Percentiles rank a stretch among this genome's conserved stretches.
Evolutionary conservation across 2,113 vertebrate species (phyloP).

Genomic region (Coptodon bakossiorum): DNA sequence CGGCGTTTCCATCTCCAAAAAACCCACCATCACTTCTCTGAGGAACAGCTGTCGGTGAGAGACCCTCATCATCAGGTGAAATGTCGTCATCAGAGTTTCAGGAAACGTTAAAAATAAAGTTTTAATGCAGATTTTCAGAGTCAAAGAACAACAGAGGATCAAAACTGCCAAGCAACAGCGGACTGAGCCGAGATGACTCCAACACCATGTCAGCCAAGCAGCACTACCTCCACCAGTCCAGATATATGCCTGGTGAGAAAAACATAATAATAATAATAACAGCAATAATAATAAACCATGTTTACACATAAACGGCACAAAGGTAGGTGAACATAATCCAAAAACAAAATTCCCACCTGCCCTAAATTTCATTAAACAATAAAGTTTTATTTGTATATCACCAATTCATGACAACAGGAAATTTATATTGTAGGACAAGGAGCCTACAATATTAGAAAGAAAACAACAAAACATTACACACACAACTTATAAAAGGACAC

Average conservation of each 20-base stretch:
- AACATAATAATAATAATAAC: not conserved
- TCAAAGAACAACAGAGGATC: constrained; percentile 58
- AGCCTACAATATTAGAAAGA: not conserved
- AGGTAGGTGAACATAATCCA: not conserved
- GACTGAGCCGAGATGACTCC: constrained; percentile 57
- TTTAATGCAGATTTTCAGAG: constrained; percentile 19
- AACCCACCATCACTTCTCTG: constrained; percentile 68
- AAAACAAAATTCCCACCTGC: not conserved
- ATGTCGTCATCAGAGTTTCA: not conserved
- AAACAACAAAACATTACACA: not conserved
- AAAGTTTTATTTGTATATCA: not conserved
- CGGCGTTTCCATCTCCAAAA: constrained; percentile 81
- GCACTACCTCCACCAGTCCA: constrained; percentile 87
- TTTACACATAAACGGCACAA: not conserved
- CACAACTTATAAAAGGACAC: not conserved
- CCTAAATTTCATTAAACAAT: not conserved
- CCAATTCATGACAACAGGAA: not conserved
- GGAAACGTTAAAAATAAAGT: not conserved
- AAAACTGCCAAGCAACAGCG: constrained; percentile 51
- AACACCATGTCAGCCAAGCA: constrained; percentile 75
- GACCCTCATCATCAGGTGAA: not conserved
- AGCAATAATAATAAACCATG: not conserved
- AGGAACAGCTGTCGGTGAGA: constrained; percentile 6
- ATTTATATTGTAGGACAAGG: not conserved
- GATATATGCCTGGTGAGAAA: constrained; percentile 86